Evolutionary conservation across 1,140 invertebrate species (phyloP), one percentile per base, ranked within the genome.

Genomic region (Copidosoma floridanum): DNA sequence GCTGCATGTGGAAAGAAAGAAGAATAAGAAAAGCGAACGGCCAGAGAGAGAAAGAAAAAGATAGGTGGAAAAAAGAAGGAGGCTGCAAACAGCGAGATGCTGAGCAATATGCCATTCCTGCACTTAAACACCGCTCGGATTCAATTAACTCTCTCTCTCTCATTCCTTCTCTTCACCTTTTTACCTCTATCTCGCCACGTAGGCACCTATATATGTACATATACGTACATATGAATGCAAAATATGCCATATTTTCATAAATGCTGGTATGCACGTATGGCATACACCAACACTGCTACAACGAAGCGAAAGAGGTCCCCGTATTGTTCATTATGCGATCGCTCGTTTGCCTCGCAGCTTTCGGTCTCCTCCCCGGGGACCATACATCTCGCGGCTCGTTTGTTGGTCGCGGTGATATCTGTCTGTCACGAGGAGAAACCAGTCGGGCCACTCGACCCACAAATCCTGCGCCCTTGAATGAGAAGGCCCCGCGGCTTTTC

Each of bases 101-200:
- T 69, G 71, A 77, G 71, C 72, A 76, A 78, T 78, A 79, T 75
- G 71, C 75, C 71, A 78, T 78, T 80, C 76, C n/a, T n/a, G n/a
- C 75, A 79, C 77, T 80, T 80, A 80, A 79, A 79, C 76, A 74
- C 76, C 78, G 72, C 76, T 79, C 74, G 76, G 76, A 79, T 80
- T 80, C 78, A 80, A 80, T 79, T 79, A 79, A 80, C 75, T 78
- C 76, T 78, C 77, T 71, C 73, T 76, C 78, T 74, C 67, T 53
- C 35, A 35, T 48, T 43, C 50, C 12, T 54, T 32, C 43, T 50
- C 44, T 57, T 59, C 61, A 38, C 40, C n/a, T n/a, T n/a, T n/a
- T n/a, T n/a, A n/a, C n/a, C n/a, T n/a, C n/a, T n/a, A 48, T 35
- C 21, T 43, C 35, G 55, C 46, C 24, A 57, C 40, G 52, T 43